phyloP scores from a whole-genome alignment of 2,797 vertebrate genomes.

The Poecilia gillii region DNA sequence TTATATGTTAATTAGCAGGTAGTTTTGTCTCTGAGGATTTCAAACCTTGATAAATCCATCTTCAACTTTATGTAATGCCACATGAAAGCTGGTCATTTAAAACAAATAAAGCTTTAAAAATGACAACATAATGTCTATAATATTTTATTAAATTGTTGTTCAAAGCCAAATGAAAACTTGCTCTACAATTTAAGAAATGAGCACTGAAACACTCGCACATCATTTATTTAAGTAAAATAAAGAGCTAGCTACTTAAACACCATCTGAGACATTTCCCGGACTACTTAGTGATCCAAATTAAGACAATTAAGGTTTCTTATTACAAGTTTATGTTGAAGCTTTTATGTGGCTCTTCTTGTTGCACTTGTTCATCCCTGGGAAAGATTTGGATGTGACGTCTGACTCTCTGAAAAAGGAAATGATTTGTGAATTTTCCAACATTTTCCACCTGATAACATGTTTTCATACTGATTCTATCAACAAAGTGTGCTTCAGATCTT shows the following conservation, averaged over 20 bases:
- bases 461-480: conserved; percentile 13
- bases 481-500: not conserved
- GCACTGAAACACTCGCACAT: not conserved
- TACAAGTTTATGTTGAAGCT: not conserved
- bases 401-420: conserved; percentile 34
- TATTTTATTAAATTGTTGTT: not conserved
- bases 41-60: not conserved
- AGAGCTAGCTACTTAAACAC: conserved; percentile 4
- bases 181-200: not conserved
- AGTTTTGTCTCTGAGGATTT: not conserved
- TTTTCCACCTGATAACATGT: conserved; percentile 8
- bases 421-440: conserved; percentile 12
- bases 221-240: not conserved
- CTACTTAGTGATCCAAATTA: conserved; percentile 25
- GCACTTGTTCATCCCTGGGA: not conserved
- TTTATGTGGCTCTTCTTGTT: not conserved
- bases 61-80: not conserved
- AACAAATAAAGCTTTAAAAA: not conserved
- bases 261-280: conserved; percentile 9
- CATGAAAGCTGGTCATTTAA: not conserved
- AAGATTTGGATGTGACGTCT: not conserved
- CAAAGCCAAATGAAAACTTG: not conserved
- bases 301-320: conserved; percentile 14
- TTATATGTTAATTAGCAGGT: not conserved
- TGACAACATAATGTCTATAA: not conserved